phyloP scores from a whole-genome alignment of 1,140 invertebrate genomes.

The Drosophila bocki region DNA sequence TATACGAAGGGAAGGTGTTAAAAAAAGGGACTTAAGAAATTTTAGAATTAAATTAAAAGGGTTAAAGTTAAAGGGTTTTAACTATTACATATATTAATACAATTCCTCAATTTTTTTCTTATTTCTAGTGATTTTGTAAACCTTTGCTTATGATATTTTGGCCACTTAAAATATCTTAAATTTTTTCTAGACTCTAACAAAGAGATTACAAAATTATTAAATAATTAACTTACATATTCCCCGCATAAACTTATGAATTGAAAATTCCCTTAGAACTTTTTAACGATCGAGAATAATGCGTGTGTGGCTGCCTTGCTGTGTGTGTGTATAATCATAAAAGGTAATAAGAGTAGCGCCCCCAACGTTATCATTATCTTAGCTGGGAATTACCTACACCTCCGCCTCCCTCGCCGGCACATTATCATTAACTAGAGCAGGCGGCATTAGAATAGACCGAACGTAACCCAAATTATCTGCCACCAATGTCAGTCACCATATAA shows the following conservation, averaged over 20 bases:
- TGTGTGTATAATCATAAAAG: slow-evolving; percentile 32
- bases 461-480: slow-evolving; percentile 60
- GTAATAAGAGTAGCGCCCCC: slow-evolving; percentile 33
- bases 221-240: neutral
- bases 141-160: neutral
- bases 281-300: slow-evolving; percentile 39
- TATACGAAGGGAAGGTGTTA: neutral
- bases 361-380: slow-evolving; percentile 39
- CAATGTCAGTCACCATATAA: slow-evolving; percentile 40
- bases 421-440: slow-evolving; percentile 44
- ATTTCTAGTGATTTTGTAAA: no score
- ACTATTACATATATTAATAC: no score
- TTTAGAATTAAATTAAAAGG: neutral
- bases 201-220: neutral
- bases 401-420: slow-evolving; percentile 15
- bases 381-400: slow-evolving; percentile 30
- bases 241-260: slow-evolving; percentile 15
- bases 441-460: slow-evolving; percentile 47
- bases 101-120: neutral
- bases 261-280: slow-evolving; percentile 5
- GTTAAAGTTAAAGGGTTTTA: neutral
- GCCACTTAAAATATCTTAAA: neutral
- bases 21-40: neutral
- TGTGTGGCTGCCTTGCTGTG: neutral
- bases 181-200: neutral